These are phyloP conservation scores for Bettongia penicillata DNA, from an alignment of 2,113 vertebrate genomes.

Conservation along the genomic window DNA sequence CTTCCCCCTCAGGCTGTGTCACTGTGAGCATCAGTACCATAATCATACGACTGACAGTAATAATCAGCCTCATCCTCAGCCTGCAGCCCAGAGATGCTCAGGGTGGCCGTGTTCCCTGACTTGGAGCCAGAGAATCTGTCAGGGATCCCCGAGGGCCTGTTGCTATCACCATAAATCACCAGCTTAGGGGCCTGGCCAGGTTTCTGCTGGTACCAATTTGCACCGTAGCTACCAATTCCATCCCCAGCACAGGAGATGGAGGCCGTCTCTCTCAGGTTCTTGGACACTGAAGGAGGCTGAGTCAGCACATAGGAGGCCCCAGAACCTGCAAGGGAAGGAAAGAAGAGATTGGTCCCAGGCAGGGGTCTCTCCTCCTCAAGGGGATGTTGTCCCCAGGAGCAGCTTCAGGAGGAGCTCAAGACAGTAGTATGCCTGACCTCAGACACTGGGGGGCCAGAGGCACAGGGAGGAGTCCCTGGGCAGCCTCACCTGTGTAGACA, in stretches of 20 bases:
- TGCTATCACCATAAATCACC: accelerated
- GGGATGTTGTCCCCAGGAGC: background rate
- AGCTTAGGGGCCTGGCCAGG: background rate
- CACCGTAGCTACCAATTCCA: accelerated
- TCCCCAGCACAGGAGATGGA: accelerated
- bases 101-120: accelerated
- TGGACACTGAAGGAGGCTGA: too few relatives aligned
- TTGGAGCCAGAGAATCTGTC: accelerated
- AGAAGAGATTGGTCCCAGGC: accelerated
- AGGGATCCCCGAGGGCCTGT: background rate
- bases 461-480: background rate
- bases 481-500: background rate
- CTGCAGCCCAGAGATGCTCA: slow-evolving; percentile 37
- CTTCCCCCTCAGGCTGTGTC: background rate
- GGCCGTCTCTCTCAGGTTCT: accelerated
- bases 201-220: slow-evolving; percentile 30
- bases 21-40: background rate
- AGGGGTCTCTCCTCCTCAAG: accelerated
- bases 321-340: background rate
- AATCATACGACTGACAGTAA: slow-evolving; percentile 27
- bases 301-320: background rate
- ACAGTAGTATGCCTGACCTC: background rate
- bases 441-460: too few relatives aligned
- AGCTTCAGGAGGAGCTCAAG: background rate
- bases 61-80: background rate